A percentile compares a stretch with the other conserved stretches of the same genome.
These are phyloP conservation scores for Phycodurus eques DNA, from an alignment of 2,113 vertebrate species.

Conservation along the genomic window DNA sequence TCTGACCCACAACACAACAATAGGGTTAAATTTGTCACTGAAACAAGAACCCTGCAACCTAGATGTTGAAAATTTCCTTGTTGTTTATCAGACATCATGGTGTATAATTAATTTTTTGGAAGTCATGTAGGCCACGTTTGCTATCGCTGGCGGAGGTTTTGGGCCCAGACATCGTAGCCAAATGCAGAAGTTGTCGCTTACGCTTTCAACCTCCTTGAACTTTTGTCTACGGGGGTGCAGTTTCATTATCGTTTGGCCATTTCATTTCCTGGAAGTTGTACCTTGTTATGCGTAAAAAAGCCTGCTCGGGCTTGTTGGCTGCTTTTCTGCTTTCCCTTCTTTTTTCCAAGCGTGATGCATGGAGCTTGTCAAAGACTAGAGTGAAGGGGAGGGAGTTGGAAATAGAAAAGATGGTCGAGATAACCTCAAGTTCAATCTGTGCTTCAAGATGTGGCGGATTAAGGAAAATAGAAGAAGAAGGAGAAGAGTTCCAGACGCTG, in stretches of 20 bases:
- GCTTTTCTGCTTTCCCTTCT: slow-evolving; percentile 23
- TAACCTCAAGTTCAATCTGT: slow-evolving; percentile 27
- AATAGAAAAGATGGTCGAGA: slow-evolving; percentile 21
- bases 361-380: slow-evolving; percentile 49
- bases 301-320: slow-evolving; percentile 36
- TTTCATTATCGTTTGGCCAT: slow-evolving; percentile 22
- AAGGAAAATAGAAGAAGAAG: slow-evolving; percentile 8
- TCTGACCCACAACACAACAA: not conserved
- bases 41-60: not conserved
- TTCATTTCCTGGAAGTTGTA: slow-evolving; percentile 42
- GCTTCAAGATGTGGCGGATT: slow-evolving; percentile 26
- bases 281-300: slow-evolving; percentile 15
- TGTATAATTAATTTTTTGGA: slow-evolving; percentile 6
- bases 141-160: slow-evolving; percentile 61
- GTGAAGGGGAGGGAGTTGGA: not conserved
- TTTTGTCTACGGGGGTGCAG: slow-evolving; percentile 12
- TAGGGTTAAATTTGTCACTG: not conserved
- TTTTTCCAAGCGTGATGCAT: slow-evolving; percentile 52
- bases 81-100: not conserved
- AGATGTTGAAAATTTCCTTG: not conserved
- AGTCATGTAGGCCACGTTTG: slow-evolving; percentile 43
- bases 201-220: not conserved
- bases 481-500: slow-evolving; percentile 24
- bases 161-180: slow-evolving; percentile 34
- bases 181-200: slow-evolving; percentile 19